A percentile compares a stretch with the other conserved stretches of the same genome.
Evolutionary conservation across 1,140 invertebrate species (phyloP).

Genomic region (Campoletis sonorensis): DNA sequence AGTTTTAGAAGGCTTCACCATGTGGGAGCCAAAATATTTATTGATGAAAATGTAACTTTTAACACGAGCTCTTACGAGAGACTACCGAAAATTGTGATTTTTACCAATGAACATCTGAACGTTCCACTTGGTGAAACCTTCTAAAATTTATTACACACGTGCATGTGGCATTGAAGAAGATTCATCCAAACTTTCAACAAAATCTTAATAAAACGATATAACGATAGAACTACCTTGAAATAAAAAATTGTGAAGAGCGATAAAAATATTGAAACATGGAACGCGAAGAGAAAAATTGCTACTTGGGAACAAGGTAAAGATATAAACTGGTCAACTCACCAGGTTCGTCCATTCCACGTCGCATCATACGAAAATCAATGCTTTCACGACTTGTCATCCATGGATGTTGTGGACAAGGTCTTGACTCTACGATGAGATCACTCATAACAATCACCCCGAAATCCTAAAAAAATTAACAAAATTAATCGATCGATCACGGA

Average conservation of each 20-base stretch:
- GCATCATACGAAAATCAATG: slow-evolving; percentile 52
- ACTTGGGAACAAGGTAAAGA: neutral
- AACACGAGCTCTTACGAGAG: too few species aligned
- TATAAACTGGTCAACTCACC: slow-evolving; percentile 52
- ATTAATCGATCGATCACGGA: slow-evolving; percentile 12
- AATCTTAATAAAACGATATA: neutral
- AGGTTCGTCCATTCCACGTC: slow-evolving; percentile 57
- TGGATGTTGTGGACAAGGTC: slow-evolving; percentile 73
- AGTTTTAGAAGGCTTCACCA: too few species aligned
- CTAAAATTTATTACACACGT: neutral
- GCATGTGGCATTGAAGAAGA: neutral
- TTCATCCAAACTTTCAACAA: neutral
- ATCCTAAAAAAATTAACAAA: slow-evolving; percentile 69
- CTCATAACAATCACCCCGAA: slow-evolving; percentile 77
- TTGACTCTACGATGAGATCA: slow-evolving; percentile 75
- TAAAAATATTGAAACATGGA: too few species aligned
- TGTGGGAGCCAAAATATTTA: too few species aligned
- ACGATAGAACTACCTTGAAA: neutral
- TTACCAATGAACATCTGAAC: neutral
- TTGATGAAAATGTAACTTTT: too few species aligned
- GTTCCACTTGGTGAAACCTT: too few species aligned
- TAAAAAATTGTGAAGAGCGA: too few species aligned
- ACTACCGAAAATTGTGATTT: neutral
- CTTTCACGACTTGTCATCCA: slow-evolving; percentile 50
- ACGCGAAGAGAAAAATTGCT: too few species aligned